Evolutionary conservation across 1,140 invertebrate genomes (phyloP), one percentile per base, ranked within the genome.

Genomic region (Pseudachorutes palmiensis): DNA sequence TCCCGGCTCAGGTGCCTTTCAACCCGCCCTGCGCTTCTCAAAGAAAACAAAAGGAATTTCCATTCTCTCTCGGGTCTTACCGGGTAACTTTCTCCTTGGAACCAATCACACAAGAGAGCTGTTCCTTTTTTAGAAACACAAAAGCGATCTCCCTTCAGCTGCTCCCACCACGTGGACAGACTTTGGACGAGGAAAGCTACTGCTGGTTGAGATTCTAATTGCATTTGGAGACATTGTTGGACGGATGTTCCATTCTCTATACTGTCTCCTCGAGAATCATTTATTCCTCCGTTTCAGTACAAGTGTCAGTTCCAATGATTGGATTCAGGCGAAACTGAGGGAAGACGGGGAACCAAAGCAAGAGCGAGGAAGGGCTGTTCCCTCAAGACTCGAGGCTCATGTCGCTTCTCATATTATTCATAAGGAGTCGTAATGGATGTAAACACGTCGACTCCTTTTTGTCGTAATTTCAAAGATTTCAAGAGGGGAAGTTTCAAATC

Each of bases 291-390:
- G 51, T 55, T 41, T 41, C 5, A 9, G 36, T 41, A 9, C 5
- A 55, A 55, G 51, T 26, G 51, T 55, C 51, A 55, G 51, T 55
- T 55, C 51, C 51, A 55, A 55, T 55, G 51, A 55, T 55, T 55
- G 12, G 51, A 14, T 55, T 55, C 51, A 45, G 36, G 36, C 19
- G 36, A 19, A 16, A 55, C 14, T 55, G 12, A 14, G 24, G 51
- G 24, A 24, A 55, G 51, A 55, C 5, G 24, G 36, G 19, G 36
- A 19, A 19, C 36, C 36, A 19, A 5, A 5, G 36, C 36, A 9
- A 9, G 5, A 9, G 5, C 19, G 36, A 19, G 36, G 36, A 41
- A 41, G 36, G 19, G 5, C 5, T 5, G 19, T 41, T 41, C 36
- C 19, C 19, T 19, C 19, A 9, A 41, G 5, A 9, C 36, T 9